Percentiles rank a stretch among this genome's conserved stretches.
Conservation (phyloP, 2,888 invertebrate species). For the Priocnemis perturbator region DNA sequence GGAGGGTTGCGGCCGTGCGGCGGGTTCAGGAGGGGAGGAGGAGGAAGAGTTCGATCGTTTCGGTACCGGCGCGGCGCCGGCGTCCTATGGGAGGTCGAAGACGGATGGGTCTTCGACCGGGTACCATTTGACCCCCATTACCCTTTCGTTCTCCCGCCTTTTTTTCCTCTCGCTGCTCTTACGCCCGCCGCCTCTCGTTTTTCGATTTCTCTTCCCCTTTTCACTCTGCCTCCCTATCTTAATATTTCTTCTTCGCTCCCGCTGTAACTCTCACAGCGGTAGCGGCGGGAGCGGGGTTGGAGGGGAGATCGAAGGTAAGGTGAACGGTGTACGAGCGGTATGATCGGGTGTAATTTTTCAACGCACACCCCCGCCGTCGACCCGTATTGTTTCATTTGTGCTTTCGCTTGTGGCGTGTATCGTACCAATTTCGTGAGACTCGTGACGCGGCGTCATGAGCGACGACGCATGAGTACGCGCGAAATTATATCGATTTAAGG, state of each 20-base stretch:
- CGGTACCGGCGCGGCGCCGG: constrained; percentile 19
- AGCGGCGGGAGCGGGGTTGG: constrained; percentile 1
- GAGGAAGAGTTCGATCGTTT: constrained; percentile 6
- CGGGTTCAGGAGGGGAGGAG: background rate
- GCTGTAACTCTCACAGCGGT: constrained; percentile 14
- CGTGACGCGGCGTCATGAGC: too few species aligned
- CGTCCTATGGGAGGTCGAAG: constrained; percentile 20
- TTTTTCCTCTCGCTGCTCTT: constrained; percentile 20
- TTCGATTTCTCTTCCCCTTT: too few species aligned
- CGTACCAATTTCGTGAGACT: too few species aligned
- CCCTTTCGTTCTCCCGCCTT: constrained; percentile 28
- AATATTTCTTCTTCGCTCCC: constrained; percentile 29
- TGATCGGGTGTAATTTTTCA: too few species aligned
- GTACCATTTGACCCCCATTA: constrained; percentile 39
- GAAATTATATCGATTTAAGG: too few species aligned
- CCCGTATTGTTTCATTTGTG: too few species aligned
- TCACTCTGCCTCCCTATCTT: constrained; percentile 16
- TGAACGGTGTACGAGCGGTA: background rate
- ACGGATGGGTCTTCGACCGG: constrained; percentile 24
- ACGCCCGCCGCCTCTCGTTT: too few species aligned
- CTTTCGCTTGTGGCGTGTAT: too few species aligned
- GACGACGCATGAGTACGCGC: too few species aligned
- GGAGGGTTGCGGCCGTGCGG: background rate
- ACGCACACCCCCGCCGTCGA: too few species aligned
- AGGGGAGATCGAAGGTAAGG: background rate